Conservation (phyloP, 2,113 vertebrate species). For the Cricetomys ansorgei region DNA sequence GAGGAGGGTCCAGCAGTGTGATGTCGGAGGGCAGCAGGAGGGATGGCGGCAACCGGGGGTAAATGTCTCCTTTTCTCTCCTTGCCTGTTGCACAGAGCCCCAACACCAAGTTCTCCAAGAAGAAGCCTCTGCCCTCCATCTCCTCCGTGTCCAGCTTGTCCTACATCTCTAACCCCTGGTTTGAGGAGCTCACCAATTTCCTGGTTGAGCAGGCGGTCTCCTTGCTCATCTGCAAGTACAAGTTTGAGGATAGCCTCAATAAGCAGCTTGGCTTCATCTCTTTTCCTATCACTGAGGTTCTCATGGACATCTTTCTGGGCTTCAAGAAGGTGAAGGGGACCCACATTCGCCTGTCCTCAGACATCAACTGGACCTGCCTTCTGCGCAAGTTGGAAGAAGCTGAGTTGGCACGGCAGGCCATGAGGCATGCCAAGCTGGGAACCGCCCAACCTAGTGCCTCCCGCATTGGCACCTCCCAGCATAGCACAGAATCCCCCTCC, state of each 20-base stretch:
- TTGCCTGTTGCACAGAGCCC: slow-evolving; percentile 47
- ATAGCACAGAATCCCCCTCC: background rate
- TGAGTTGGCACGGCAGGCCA: background rate
- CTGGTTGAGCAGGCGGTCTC: slow-evolving; percentile 66
- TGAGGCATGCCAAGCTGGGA: rapidly evolving
- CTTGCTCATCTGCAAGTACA: slow-evolving; percentile 76
- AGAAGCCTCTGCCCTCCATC: slow-evolving; percentile 44
- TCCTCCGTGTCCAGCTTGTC: background rate
- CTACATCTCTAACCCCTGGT: slow-evolving; percentile 22
- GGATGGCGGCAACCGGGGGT: background rate
- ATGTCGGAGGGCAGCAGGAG: background rate
- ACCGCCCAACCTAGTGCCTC: background rate
- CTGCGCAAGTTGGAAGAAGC: slow-evolving; percentile 39
- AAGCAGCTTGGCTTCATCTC: slow-evolving; percentile 79
- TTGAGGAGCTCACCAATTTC: slow-evolving; percentile 46
- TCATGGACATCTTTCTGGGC: slow-evolving; percentile 77
- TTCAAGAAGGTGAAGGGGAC: slow-evolving; percentile 78
- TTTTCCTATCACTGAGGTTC: slow-evolving; percentile 61
- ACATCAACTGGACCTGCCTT: slow-evolving; percentile 67
- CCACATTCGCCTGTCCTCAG: slow-evolving; percentile 55
- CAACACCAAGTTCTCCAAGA: background rate
- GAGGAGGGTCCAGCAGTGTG: background rate
- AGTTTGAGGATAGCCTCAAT: slow-evolving; percentile 72
- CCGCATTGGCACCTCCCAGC: background rate
- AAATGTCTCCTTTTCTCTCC: slow-evolving; percentile 48